Evolutionary conservation across 2,888 invertebrate species (phyloP), one percentile per base, ranked within the genome.

Genomic region (Melinopterus prodromus): DNA sequence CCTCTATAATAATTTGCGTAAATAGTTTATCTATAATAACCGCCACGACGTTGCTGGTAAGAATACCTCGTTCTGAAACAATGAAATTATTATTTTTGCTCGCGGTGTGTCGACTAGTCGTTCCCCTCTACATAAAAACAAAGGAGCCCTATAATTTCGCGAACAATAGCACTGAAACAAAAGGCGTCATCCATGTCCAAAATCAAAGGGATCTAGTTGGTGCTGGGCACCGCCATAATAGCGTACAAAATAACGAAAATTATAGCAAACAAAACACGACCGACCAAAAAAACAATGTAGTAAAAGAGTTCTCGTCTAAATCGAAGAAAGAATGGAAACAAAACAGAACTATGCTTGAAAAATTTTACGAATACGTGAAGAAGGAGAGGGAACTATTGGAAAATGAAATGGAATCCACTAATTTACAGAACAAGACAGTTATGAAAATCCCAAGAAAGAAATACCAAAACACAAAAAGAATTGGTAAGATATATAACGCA

Each of bases 281-380:
- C 53, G 53, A 53, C 53, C 53, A 53, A 53, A 6, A 12, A 53
- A 53, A 53, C 53, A 53, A 53, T 53, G 53, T 9, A 7, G 53
- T 12, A 9, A 53, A 53, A 53, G 53, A 53, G 9, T 53, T 53
- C 53, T 9, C 26, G 26, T 26, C 9, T 12, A 14, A 74, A 74
- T 15, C 74, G 77, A 77, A 77, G 70, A 69, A 35, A 16, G 71
- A 6, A 14, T 6, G 76, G 78, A 76, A 72, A 71, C 75, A 77
- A 78, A 78, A 38, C 37, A 15, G 37, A 71, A 72, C 78, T 16
- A 77, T 71, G 6, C 76, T 78, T 36, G 80, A 80, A 38, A 78
- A 76, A 72, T 80, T 80, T 76, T 78, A 80, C 72, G 80, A 80
- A 36, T 78, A 80, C 78, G 37, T 71, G 26, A 69, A 79, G 72